phyloP scores from a whole-genome alignment of 2,797 vertebrate genomes.

The Tinamus major region DNA sequence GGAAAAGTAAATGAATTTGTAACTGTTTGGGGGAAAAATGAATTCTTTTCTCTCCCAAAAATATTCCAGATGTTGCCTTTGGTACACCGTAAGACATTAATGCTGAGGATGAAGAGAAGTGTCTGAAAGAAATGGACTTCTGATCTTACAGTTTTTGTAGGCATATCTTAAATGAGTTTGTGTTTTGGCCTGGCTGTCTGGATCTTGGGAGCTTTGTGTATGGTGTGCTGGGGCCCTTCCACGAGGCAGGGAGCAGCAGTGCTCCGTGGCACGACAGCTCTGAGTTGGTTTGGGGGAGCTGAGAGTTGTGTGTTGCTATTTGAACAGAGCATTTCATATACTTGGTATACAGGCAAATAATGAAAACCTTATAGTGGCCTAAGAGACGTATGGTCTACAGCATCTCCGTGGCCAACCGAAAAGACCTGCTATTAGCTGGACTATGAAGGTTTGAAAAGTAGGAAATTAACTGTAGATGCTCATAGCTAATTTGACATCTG shows the following conservation, averaged over 20 bases:
- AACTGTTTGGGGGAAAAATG: background rate
- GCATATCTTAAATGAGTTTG: background rate
- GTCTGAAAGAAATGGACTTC: background rate
- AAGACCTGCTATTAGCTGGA: background rate
- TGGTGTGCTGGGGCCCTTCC: background rate
- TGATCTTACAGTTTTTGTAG: background rate
- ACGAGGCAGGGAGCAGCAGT: background rate
- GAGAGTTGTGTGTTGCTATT: background rate
- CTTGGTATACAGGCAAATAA: background rate
- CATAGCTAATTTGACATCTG: rapidly evolving
- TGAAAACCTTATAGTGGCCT: background rate
- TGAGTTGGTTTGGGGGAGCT: background rate
- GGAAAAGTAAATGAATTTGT: background rate
- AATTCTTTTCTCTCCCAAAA: background rate
- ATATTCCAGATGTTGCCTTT: rapidly evolving
- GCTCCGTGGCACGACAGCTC: background rate
- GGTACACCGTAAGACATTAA: rapidly evolving
- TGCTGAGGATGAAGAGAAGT: background rate
- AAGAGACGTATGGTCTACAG: background rate
- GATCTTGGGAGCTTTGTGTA: background rate
- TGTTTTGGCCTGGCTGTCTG: background rate
- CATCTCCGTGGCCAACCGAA: background rate
- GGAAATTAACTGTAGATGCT: no score
- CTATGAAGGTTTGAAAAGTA: background rate
- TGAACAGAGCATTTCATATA: background rate